Percentiles rank a stretch among this genome's conserved stretches.
These are phyloP conservation scores for Bothrops jararaca DNA, from an alignment of 2,113 vertebrate species.

Conservation along the genomic window DNA sequence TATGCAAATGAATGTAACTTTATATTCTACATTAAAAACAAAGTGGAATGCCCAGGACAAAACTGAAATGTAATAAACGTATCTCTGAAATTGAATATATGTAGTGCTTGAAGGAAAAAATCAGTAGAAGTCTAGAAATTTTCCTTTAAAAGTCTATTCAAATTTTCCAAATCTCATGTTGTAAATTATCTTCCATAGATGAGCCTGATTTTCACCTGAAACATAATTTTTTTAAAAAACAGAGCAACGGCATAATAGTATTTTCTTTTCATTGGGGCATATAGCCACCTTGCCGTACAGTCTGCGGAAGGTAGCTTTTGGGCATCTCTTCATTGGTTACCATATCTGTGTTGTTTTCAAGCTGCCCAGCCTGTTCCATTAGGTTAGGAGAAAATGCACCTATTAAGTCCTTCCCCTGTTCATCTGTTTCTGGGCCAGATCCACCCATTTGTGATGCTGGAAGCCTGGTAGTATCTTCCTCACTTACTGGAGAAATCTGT, in stretches of 20 bases:
- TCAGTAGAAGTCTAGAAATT: constrained; percentile 34
- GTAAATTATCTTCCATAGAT: constrained; percentile 19
- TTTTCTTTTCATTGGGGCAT: constrained; percentile 80
- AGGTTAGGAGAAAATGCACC: constrained; percentile 43
- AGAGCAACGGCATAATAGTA: constrained; percentile 49
- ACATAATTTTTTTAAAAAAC: constrained; percentile 32
- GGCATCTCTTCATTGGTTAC: constrained; percentile 58
- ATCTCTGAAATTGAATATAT: constrained; percentile 43
- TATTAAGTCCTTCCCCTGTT: constrained; percentile 51
- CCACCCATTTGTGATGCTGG: constrained; percentile 63
- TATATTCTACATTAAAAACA: not conserved
- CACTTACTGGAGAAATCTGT: constrained; percentile 44
- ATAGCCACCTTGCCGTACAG: constrained; percentile 80
- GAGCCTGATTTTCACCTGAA: constrained; percentile 41
- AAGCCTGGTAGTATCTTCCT: constrained; percentile 61
- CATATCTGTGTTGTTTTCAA: constrained; percentile 49
- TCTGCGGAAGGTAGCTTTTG: constrained; percentile 86
- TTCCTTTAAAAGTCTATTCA: constrained; percentile 21
- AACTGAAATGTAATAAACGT: constrained; percentile 7
- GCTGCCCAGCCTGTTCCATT: constrained; percentile 52
- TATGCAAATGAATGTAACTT: constrained; percentile 21
- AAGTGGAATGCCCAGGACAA: constrained; percentile 16
- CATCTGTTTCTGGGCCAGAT: constrained; percentile 67
- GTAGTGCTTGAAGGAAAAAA: constrained; percentile 57
- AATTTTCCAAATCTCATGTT: not conserved